Conservation (phyloP, 2,797 vertebrate species). For the Falco berigora region DNA sequence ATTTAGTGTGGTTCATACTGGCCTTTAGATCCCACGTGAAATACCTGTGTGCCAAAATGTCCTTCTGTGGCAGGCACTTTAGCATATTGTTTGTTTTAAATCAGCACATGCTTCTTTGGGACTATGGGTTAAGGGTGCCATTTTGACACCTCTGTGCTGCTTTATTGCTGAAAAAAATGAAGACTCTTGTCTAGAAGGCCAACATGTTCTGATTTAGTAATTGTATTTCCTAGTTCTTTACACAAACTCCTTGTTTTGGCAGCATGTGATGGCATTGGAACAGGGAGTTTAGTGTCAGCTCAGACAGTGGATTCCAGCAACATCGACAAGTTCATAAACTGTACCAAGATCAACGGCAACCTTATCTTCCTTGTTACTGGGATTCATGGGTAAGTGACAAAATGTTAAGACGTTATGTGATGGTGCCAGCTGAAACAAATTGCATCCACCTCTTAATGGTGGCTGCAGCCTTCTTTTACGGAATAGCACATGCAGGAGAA, state of each 20-base stretch:
- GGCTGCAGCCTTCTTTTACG: background rate
- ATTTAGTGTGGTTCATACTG: background rate
- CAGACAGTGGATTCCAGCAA: constrained; percentile 98
- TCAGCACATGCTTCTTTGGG: rapidly evolving
- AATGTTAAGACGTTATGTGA: background rate
- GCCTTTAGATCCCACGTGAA: background rate
- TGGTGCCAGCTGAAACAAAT: background rate
- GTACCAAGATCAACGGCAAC: constrained; percentile 98
- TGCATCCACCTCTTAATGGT: background rate
- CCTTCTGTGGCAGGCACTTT: background rate
- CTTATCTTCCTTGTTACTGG: constrained; percentile 96
- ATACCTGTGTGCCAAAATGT: background rate
- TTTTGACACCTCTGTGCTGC: background rate
- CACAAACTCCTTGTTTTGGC: constrained; percentile 35
- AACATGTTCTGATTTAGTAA: background rate
- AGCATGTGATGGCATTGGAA: constrained; percentile 97
- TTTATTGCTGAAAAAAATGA: background rate
- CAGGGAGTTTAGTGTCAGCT: constrained; percentile 84
- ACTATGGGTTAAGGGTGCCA: background rate
- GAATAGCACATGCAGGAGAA: background rate
- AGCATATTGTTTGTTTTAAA: background rate
- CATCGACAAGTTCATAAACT: constrained; percentile 94
- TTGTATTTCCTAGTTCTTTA: background rate
- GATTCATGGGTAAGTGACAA: constrained; percentile 88
- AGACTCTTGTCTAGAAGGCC: background rate